These are phyloP conservation scores for Protonibea diacanthus DNA, from an alignment of 2,797 vertebrate species.

Conservation along the genomic window DNA sequence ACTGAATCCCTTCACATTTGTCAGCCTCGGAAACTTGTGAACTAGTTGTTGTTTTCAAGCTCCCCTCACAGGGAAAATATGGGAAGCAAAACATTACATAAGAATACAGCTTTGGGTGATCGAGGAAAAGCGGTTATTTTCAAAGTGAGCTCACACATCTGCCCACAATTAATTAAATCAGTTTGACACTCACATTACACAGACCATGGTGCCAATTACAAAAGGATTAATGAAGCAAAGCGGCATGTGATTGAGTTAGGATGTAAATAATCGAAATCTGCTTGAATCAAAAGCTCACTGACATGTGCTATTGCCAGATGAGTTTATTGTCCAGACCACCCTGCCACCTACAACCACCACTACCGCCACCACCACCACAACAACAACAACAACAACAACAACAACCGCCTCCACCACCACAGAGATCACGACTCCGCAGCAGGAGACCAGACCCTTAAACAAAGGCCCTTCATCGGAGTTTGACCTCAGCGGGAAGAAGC, in stretches of 20 bases:
- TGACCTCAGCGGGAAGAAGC: slow-evolving; percentile 92
- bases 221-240: slow-evolving; percentile 50
- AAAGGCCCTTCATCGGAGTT: slow-evolving; percentile 88
- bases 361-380: slow-evolving; percentile 68
- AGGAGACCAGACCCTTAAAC: slow-evolving; percentile 69
- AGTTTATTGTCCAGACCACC: slow-evolving; percentile 87
- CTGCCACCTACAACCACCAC: slow-evolving; percentile 67
- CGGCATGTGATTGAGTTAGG: slow-evolving; percentile 17
- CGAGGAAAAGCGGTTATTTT: slow-evolving; percentile 22
- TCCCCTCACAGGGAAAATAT: slow-evolving; percentile 56
- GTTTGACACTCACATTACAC: slow-evolving; percentile 44
- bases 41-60: slow-evolving; percentile 44
- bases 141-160: slow-evolving; percentile 67
- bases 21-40: slow-evolving; percentile 55
- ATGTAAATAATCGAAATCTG: slow-evolving; percentile 31
- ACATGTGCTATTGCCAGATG: slow-evolving; percentile 79
- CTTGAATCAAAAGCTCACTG: slow-evolving; percentile 50
- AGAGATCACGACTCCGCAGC: slow-evolving; percentile 37
- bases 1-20: slow-evolving; percentile 54
- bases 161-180: slow-evolving; percentile 44
- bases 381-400: slow-evolving; percentile 32
- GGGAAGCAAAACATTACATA: slow-evolving; percentile 63
- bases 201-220: slow-evolving; percentile 32
- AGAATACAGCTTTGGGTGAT: slow-evolving; percentile 45
- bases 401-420: slow-evolving; percentile 63